Percentiles rank a stretch among this genome's conserved stretches.
These are phyloP conservation scores for Leptopilina clavipes DNA, from an alignment of 1,140 invertebrate species.

Conservation along the genomic window DNA sequence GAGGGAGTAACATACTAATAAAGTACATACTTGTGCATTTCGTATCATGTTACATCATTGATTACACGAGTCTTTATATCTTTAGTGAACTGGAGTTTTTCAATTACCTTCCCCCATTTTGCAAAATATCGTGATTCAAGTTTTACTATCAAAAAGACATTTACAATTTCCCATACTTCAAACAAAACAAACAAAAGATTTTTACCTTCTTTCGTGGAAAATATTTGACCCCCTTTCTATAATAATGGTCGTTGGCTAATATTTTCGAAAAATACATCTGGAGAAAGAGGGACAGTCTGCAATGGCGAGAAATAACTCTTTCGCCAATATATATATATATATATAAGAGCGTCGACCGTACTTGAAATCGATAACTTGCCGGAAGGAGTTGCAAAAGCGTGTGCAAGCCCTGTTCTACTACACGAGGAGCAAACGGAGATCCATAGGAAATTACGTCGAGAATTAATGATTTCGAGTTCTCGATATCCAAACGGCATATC, in stretches of 20 bases:
- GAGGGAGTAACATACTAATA: conserved; percentile 3
- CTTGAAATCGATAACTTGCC: conserved; percentile 28
- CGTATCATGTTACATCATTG: conserved; percentile 7
- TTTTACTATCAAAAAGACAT: too few relatives aligned
- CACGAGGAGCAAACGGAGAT: conserved; percentile 36
- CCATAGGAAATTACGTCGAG: conserved; percentile 47
- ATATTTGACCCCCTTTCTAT: background rate
- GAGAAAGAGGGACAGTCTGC: background rate
- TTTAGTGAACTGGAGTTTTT: background rate
- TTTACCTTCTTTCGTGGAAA: background rate
- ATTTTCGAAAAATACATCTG: conserved; percentile 1
- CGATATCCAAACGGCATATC: conserved; percentile 4
- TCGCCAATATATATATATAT: background rate
- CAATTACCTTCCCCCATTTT: too few relatives aligned
- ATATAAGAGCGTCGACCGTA: background rate
- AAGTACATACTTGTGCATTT: background rate
- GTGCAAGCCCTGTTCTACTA: conserved; percentile 27
- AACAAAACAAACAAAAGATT: too few relatives aligned
- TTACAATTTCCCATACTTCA: too few relatives aligned
- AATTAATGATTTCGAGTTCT: conserved; percentile 39
- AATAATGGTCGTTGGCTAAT: background rate
- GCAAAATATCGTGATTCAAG: too few relatives aligned
- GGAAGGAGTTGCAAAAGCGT: conserved; percentile 27
- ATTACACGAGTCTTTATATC: background rate
- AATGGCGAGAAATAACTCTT: conserved; percentile 28